phyloP scores from a whole-genome alignment of 1,140 invertebrate genomes.

The Leptinotarsa texana region DNA sequence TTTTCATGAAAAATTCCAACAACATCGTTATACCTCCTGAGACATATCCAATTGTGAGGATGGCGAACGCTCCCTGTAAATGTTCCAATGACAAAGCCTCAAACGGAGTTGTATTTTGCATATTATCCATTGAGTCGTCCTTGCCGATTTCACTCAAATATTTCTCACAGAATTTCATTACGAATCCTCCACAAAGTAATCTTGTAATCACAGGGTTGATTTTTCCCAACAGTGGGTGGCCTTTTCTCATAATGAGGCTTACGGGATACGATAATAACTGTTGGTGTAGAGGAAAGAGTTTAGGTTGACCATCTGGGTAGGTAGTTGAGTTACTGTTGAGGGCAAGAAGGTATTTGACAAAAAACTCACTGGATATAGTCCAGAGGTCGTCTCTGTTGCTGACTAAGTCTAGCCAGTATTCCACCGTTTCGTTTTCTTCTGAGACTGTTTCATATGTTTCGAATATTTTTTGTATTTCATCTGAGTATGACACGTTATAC shows the following conservation, averaged over 20 bases:
- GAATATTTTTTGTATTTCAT: not conserved
- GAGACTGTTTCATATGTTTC: slow-evolving; percentile 13
- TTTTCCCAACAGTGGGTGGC: not conserved
- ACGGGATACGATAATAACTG: not conserved
- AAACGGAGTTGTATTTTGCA: not conserved
- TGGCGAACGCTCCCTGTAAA: slow-evolving; percentile 19
- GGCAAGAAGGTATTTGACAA: slow-evolving; percentile 15
- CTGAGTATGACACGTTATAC: not conserved
- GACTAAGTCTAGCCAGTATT: slow-evolving; percentile 14
- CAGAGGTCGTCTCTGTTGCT: not conserved
- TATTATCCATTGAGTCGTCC: not conserved
- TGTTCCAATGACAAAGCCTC: slow-evolving; percentile 6
- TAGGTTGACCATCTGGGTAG: slow-evolving; percentile 9
- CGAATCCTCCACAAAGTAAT: not conserved
- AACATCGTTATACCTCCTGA: not conserved
- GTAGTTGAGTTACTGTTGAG: slow-evolving; percentile 4
- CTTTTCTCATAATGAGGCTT: slow-evolving; percentile 10
- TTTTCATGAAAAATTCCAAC: not conserved
- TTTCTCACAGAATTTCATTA: not conserved
- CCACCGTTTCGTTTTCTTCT: not conserved
- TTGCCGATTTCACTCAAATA: slow-evolving; percentile 10
- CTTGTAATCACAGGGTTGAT: not conserved
- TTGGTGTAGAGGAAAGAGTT: not conserved
- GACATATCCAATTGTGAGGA: not conserved
- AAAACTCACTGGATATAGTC: slow-evolving; percentile 12